Percentiles rank a stretch among this genome's conserved stretches.
Conservation (phyloP, 2,888 invertebrate species). For the Chromoteleia sp. region DNA sequence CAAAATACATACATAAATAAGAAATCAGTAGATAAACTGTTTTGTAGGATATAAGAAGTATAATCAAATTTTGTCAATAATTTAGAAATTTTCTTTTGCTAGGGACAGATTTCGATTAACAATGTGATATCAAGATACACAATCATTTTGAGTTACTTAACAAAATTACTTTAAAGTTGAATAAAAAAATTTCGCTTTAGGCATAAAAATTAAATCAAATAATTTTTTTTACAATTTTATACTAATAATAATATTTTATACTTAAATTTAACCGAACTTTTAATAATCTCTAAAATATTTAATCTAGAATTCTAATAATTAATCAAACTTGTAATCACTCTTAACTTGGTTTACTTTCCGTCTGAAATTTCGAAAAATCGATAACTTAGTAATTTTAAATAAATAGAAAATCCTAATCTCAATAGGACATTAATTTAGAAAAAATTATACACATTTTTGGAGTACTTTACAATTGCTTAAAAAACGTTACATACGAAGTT, state of each 20-base stretch:
- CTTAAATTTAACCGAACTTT: background rate
- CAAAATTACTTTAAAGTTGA: conserved; percentile 7
- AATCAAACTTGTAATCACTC: background rate
- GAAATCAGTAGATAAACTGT: conserved; percentile 27
- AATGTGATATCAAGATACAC: background rate
- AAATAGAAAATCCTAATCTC: conserved; percentile 19
- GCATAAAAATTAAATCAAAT: background rate
- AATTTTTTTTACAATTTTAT: too few relatives aligned
- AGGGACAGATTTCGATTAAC: background rate
- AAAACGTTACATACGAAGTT: conserved; percentile 24
- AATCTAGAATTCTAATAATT: background rate
- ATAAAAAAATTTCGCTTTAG: background rate
- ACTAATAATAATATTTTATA: background rate
- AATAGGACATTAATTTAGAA: conserved; percentile 31
- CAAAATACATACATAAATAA: conserved; percentile 50
- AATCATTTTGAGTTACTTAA: background rate
- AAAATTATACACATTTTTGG: conserved; percentile 13
- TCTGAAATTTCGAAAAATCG: background rate
- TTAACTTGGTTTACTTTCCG: background rate
- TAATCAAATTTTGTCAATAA: conserved; percentile 1
- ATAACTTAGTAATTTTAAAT: conserved; percentile 18
- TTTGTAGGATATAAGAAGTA: conserved; percentile 11
- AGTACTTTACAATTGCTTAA: conserved; percentile 40
- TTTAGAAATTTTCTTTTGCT: background rate
- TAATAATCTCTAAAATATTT: too few relatives aligned